Evolutionary conservation across 2,888 invertebrate genomes (phyloP), one percentile per base, ranked within the genome.

Genomic region (Bellardia bayeri): DNA sequence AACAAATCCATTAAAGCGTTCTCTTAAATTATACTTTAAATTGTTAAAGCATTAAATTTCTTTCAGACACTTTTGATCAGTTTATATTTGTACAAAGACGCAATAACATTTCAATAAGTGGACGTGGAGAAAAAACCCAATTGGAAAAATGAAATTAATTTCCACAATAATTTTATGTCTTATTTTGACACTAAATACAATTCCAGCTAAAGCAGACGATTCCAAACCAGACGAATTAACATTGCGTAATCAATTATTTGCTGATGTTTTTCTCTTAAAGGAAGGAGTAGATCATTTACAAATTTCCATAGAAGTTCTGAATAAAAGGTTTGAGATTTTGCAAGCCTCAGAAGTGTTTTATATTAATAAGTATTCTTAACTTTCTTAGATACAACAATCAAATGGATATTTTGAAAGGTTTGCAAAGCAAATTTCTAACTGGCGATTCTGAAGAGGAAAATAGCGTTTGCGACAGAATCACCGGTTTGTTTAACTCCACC

Each of bases 221-320:
- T 0, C 11, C 2, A 11, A 61, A 11, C 16, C 56, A 7, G 63
- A 79, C 69, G 78, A 79, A 63, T 8, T 82, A 1, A 79, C 63
- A 30, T 13, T 79, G 11, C 78, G 86, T 7, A 79, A 79, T 74
- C 82, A 86, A 75, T 40, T 86, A 64, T 64, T 79, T 56, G 72
- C 82, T 0, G 82, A 86, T 63, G 49, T 86, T 14, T 74, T 69
- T 16, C 13, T 79, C 0, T 9, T 82, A 30, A 86, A 75, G 13
- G 68, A 86, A 49, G 82, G 78, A 5, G 78, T 86, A n/a, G 82
- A 82, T 45, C 33, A 11, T 11, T 45, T 86, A 40, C 68, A 68
- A 54, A 82, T 64, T 5, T 54, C 74, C 1, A 63, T 79, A 1
- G 86, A 86, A 30, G 63, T 86, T 9, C 63, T 86, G 14, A 75